These are phyloP conservation scores for Neodiprion virginianus DNA, from an alignment of 1,140 invertebrate genomes.

Conservation along the genomic window DNA sequence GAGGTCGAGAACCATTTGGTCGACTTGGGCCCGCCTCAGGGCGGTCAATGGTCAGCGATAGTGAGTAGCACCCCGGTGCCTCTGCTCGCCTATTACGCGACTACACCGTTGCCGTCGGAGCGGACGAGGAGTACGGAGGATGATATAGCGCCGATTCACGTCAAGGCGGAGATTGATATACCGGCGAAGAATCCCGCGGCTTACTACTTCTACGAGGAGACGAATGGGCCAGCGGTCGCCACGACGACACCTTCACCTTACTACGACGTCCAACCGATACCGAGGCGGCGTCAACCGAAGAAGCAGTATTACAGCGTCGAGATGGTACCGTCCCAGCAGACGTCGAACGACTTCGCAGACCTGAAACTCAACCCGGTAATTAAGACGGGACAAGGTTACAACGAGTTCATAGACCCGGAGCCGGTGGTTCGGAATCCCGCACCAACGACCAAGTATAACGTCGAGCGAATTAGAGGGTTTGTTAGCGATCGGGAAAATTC, in stretches of 20 bases:
- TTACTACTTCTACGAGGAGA: slow-evolving; percentile 67
- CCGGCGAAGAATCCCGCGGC: slow-evolving; percentile 61
- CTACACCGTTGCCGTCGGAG: slow-evolving; percentile 63
- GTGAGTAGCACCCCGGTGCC: slow-evolving; percentile 65
- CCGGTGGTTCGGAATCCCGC: not conserved
- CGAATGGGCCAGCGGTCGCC: slow-evolving; percentile 42
- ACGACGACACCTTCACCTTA: slow-evolving; percentile 47
- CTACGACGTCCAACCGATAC: slow-evolving; percentile 35
- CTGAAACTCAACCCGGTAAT: slow-evolving; percentile 44
- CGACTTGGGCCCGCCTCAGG: slow-evolving; percentile 28
- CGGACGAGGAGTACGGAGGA: slow-evolving; percentile 18
- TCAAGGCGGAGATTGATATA: slow-evolving; percentile 39
- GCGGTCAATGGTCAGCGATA: slow-evolving; percentile 35
- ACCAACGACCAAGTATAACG: slow-evolving; percentile 6
- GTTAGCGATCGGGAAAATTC: slow-evolving; percentile 40
- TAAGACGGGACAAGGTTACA: slow-evolving; percentile 42
- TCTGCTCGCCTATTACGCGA: slow-evolving; percentile 66
- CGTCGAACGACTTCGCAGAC: slow-evolving; percentile 34
- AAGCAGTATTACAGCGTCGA: slow-evolving; percentile 50
- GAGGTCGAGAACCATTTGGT: slow-evolving; percentile 33
- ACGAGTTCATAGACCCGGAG: slow-evolving; percentile 35
- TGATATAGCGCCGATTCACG: slow-evolving; percentile 45
- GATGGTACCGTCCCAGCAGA: slow-evolving; percentile 35
- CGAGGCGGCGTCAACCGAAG: slow-evolving; percentile 26
- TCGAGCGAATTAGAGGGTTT: slow-evolving; percentile 24